Evolutionary conservation across 2,888 invertebrate species (phyloP), one percentile per base, ranked within the genome.

Genomic region (Aleiodes alternator): DNA sequence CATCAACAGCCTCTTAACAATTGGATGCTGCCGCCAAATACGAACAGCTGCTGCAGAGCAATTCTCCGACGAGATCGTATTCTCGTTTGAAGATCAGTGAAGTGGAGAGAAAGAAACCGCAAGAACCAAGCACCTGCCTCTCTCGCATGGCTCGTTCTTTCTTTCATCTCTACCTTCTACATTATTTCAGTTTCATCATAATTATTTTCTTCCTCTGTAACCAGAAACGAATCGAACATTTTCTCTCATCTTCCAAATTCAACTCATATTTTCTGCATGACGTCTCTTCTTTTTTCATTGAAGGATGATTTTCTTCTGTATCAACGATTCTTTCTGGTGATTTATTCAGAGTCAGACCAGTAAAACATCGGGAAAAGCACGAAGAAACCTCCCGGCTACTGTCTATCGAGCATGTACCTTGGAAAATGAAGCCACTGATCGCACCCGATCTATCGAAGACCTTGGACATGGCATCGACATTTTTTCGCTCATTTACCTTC

Each of bases 61-160:
- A 38, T 51, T 57, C 43, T 29, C 43, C 50, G 16, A 56, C 48
- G 29, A 73, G 57, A 73, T 73, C 14, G 68, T 69, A 53, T 73
- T 69, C 38, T 69, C 50, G 57, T 38, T 51, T 69, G 69, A 72
- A 61, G 51, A 74, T 48, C 23, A 12, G 50, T 43, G 31, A 50
- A 43, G 34, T 11, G 53, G 51, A 6, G n/a, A 34, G 14, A 68
- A 51, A n/a, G 66, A 56, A 72, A 72, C 72, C 38, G 38, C 23
- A 72, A 51, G 51, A 78, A 76, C 73, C 76, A 75, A 72, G 76
- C 81, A 80, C 80, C 80, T 82, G 82, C 80, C 79, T 80, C 71
- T 78, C 70, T 70, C 69, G 64, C 66, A 4, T 48, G 4, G n/a
- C 43, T 34, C 14, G 1, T 51, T 31, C n/a, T 8, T 0, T n/a